Evolutionary conservation across 2,888 invertebrate genomes (phyloP), one percentile per base, ranked within the genome.

Genomic region (Pardosa pseudoannulata): DNA sequence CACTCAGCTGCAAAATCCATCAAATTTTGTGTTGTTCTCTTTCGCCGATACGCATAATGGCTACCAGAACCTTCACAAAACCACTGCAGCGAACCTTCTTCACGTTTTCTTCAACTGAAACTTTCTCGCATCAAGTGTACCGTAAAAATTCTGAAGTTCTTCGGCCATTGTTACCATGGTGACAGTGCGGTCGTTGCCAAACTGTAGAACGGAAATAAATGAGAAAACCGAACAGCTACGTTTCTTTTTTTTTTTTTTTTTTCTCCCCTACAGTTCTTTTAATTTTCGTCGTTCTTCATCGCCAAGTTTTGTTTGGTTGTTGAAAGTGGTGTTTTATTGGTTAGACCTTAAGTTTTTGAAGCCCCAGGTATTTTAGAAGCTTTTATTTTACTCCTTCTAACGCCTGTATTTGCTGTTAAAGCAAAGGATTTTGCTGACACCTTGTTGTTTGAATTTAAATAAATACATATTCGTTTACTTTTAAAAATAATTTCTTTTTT

Each of bases 81-180:
- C 56, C 56, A 56, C 23, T 56, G 56, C 56, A 56, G 13, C 56
- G 56, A 56, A 11, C 56, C 56, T 56, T n/a, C n/a, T n/a, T 56
- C 23, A 56, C 56, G 56, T 56, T 56, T 56, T 56, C 56, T 56
- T 56, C 19, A 56, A n/a, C 23, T 23, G 56, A 23, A 56, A 56
- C 56, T 56, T 56, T 56, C 56, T 23, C 56, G 23, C 23, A 23
- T 56, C 23, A 56, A 56, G 56, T 23, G 56, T 56, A 56, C 56
- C 56, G 56, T 56, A 56, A 56, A 56, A 56, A 56, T 56, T 56
- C 56, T 56, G 56, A 56, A 56, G 56, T 56, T 56, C 56, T 56
- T 56, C 56, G 56, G 56, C 23, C 56, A 56, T 56, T 56, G 56
- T 56, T 56, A 6, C 56, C 56, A 56, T 56, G 56, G 56, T 16